Evolutionary conservation across 2,113 vertebrate genomes (phyloP).

Genomic region (Gallinago jamesoni): DNA sequence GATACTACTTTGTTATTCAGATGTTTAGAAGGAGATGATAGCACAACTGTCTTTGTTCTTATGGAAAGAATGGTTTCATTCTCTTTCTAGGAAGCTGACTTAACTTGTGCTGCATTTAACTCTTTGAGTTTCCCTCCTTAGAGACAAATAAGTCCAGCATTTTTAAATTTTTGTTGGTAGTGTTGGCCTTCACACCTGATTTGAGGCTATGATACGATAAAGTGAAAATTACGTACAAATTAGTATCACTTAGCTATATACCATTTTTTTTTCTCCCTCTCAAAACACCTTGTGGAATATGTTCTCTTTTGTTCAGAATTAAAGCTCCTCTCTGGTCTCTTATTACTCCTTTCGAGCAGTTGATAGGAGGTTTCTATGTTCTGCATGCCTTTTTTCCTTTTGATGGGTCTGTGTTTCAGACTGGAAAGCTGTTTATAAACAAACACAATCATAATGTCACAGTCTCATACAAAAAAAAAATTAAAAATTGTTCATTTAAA

Average conservation of each 20-base stretch:
- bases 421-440: not conserved
- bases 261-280: not conserved
- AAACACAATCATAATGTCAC: not conserved
- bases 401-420: not conserved
- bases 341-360: not conserved
- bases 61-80: not conserved
- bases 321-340: not conserved
- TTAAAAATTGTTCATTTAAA: not conserved
- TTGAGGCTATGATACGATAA: not conserved
- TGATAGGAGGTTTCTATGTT: not conserved
- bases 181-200: not conserved
- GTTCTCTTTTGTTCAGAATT: not conserved
- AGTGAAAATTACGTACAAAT: not conserved
- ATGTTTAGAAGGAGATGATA: not conserved
- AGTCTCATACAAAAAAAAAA: not conserved
- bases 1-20: fast-evolving
- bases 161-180: not conserved
- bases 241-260: not conserved
- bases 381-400: not conserved
- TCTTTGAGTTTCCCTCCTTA: not conserved
- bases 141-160: not conserved
- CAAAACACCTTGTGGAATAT: not conserved
- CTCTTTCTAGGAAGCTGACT: not conserved
- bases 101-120: not conserved
- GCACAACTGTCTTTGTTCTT: not conserved